A percentile compares a stretch with the other conserved stretches of the same genome.
Conservation (phyloP, 2,888 invertebrate genomes). For the Noctua fimbriata region DNA sequence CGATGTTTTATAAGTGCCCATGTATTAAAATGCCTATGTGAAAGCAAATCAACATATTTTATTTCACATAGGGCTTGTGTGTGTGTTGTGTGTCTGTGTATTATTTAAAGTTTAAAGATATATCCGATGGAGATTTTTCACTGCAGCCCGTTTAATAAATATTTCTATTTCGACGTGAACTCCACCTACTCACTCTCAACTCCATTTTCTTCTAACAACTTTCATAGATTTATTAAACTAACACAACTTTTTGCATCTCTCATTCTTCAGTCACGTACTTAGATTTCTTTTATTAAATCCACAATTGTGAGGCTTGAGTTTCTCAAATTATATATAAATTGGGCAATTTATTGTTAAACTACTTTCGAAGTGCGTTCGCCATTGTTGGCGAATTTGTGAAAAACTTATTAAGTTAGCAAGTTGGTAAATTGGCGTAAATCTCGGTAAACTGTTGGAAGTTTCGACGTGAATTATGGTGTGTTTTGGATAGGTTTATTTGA, state of each 20-base stretch:
- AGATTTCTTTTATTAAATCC: constrained; percentile 49
- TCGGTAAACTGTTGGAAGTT: constrained; percentile 32
- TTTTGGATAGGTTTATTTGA: constrained; percentile 22
- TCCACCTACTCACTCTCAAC: not conserved
- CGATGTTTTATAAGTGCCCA: too few species aligned
- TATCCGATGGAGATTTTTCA: not conserved
- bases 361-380: constrained; percentile 47
- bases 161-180: not conserved
- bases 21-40: too few species aligned
- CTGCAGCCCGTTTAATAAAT: not conserved
- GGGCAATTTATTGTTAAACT: constrained; percentile 59
- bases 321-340: constrained; percentile 50
- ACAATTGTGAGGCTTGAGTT: constrained; percentile 44
- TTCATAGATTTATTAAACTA: constrained; percentile 31
- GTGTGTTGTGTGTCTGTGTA: too few species aligned
- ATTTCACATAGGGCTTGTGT: too few species aligned
- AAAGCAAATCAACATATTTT: too few species aligned
- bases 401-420: constrained; percentile 53
- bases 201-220: constrained; percentile 28
- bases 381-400: constrained; percentile 55
- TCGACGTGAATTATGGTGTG: constrained; percentile 30
- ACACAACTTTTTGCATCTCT: constrained; percentile 37
- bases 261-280: constrained; percentile 38
- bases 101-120: too few species aligned
- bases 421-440: constrained; percentile 45